Conservation (phyloP, 1,140 invertebrate species). For the Parapsyche elsis region DNA sequence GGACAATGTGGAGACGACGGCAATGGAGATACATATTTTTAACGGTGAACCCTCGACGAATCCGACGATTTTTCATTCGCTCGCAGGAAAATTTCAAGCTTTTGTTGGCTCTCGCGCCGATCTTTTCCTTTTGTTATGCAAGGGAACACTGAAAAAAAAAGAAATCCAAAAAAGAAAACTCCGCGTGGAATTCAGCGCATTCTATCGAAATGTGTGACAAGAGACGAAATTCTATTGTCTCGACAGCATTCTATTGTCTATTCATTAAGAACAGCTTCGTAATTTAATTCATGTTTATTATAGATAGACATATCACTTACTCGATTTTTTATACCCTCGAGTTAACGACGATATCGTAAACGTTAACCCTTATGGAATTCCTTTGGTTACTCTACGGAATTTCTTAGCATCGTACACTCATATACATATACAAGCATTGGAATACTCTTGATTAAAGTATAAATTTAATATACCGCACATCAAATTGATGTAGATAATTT, state of each 20-base stretch:
- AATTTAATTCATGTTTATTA: too few species aligned
- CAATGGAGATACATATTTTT: slow-evolving; percentile 27
- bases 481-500: too few species aligned
- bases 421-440: too few species aligned
- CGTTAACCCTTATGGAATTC: too few species aligned
- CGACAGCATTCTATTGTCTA: background rate
- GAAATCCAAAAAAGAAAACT: slow-evolving; percentile 14
- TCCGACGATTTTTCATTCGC: slow-evolving; percentile 23
- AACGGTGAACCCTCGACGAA: slow-evolving; percentile 22
- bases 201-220: background rate
- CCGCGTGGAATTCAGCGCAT: background rate
- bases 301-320: too few species aligned
- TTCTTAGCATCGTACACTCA: too few species aligned
- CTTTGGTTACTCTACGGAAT: too few species aligned
- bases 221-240: slow-evolving; percentile 4
- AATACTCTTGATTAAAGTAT: too few species aligned
- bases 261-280: too few species aligned
- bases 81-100: slow-evolving; percentile 3
- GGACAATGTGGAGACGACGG: background rate
- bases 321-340: too few species aligned
- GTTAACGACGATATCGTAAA: too few species aligned
- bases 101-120: slow-evolving; percentile 2
- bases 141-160: background rate
- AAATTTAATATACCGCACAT: background rate
- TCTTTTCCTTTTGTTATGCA: slow-evolving; percentile 14